Conservation (phyloP, 2,888 invertebrate species). For the Habroteleia sp. region DNA sequence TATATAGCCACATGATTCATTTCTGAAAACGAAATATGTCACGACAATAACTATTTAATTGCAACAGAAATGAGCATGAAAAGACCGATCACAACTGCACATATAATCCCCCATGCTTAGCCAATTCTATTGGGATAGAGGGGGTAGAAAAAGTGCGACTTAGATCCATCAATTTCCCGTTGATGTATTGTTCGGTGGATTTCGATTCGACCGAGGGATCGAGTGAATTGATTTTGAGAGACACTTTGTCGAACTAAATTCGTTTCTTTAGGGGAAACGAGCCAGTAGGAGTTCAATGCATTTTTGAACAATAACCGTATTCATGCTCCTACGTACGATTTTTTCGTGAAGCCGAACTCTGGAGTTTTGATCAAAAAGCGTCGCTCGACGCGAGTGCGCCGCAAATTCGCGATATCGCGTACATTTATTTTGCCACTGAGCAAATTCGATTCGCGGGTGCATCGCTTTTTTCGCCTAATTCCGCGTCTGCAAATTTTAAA, state of each 20-base stretch:
- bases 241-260: conserved; percentile 59
- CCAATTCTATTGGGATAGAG: conserved; percentile 17
- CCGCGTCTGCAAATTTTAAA: conserved; percentile 5
- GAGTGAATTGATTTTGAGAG: conserved; percentile 57
- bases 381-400: conserved; percentile 4
- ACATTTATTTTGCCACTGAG: conserved; percentile 5
- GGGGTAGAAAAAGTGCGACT: conserved; percentile 40
- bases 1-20: no score
- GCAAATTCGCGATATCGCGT: conserved; percentile 30
- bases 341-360: conserved; percentile 20
- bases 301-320: conserved; percentile 60
- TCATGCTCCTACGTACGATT: conserved; percentile 46
- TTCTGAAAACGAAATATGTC: neutral
- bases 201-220: conserved; percentile 49
- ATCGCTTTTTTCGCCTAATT: conserved; percentile 2
- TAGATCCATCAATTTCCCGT: conserved; percentile 56
- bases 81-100: neutral
- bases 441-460: conserved; percentile 1
- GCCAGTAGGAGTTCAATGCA: conserved; percentile 53
- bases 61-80: conserved; percentile 46
- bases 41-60: conserved; percentile 17
- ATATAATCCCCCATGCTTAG: conserved; percentile 30
- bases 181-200: conserved; percentile 54
- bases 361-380: conserved; percentile 54
- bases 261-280: conserved; percentile 58